Conservation (phyloP, 2,888 invertebrate species). For the Caenorhabditis wallacei region DNA sequence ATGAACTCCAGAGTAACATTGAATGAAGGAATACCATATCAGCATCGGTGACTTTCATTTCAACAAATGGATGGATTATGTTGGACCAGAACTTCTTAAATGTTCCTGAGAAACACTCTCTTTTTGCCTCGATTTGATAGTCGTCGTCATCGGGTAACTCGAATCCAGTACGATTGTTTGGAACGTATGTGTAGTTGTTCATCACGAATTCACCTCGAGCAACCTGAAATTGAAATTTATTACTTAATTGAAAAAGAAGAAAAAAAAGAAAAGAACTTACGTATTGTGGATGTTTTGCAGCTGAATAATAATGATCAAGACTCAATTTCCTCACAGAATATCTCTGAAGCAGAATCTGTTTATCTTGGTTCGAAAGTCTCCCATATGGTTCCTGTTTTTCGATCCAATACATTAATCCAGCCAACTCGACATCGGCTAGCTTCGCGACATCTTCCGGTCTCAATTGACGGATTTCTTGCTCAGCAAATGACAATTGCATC, state of each 20-base stretch:
- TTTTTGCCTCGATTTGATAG: constrained; percentile 68
- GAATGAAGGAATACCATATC: constrained; percentile 79
- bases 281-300: constrained; percentile 72
- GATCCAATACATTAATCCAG: constrained; percentile 80
- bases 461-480: constrained; percentile 69
- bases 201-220: constrained; percentile 77
- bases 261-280: no score
- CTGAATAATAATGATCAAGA: constrained; percentile 80
- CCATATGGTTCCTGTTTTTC: constrained; percentile 75
- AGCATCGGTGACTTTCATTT: constrained; percentile 77
- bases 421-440: constrained; percentile 76
- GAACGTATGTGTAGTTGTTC: constrained; percentile 81
- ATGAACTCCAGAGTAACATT: constrained; percentile 77
- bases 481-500: no score
- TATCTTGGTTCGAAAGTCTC: constrained; percentile 67
- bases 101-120: constrained; percentile 7
- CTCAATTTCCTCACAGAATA: constrained; percentile 79
- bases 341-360: constrained; percentile 69
- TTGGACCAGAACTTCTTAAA: constrained; percentile 38
- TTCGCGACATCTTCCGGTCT: constrained; percentile 75
- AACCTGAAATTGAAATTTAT: constrained; percentile 51
- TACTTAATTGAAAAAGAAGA: no score
- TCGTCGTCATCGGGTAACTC: constrained; percentile 76
- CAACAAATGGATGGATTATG: constrained; percentile 75
- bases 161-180: constrained; percentile 77